A percentile compares a stretch with the other conserved stretches of the same genome.
These are phyloP conservation scores for Anarhynchus alexandrinus DNA, from an alignment of 2,113 vertebrate genomes.

Conservation along the genomic window DNA sequence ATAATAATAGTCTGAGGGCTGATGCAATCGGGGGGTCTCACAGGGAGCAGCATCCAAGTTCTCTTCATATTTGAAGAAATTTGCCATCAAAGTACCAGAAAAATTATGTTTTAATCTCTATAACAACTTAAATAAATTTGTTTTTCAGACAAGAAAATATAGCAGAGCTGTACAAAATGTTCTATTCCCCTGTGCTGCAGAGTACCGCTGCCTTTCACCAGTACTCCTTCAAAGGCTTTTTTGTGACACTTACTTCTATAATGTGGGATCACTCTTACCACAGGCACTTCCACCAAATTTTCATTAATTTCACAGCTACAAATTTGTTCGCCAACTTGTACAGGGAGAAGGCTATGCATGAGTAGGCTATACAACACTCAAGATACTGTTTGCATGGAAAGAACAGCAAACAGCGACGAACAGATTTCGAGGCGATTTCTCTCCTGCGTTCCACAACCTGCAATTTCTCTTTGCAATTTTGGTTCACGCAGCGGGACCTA, in stretches of 20 bases:
- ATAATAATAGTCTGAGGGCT: background rate
- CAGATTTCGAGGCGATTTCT: background rate
- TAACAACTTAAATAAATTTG: background rate
- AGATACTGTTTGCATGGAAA: background rate
- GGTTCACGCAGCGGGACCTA: background rate
- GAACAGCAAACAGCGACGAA: background rate
- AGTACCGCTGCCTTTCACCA: background rate
- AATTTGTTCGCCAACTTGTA: background rate
- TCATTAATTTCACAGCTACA: background rate
- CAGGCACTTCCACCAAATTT: background rate
- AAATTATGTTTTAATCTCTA: background rate
- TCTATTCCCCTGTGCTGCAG: background rate
- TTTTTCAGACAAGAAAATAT: background rate
- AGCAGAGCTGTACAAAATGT: background rate
- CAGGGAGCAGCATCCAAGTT: background rate
- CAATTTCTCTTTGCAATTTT: background rate
- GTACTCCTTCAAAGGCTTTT: background rate
- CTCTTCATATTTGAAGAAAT: background rate
- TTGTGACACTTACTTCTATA: background rate
- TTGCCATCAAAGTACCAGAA: background rate
- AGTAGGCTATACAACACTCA: background rate
- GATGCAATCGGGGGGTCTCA: background rate
- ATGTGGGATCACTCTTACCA: background rate
- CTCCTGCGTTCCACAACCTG: background rate
- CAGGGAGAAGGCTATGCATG: background rate